Evolutionary conservation across 2,113 vertebrate genomes (phyloP).

Genomic region (Piprites chloris): DNA sequence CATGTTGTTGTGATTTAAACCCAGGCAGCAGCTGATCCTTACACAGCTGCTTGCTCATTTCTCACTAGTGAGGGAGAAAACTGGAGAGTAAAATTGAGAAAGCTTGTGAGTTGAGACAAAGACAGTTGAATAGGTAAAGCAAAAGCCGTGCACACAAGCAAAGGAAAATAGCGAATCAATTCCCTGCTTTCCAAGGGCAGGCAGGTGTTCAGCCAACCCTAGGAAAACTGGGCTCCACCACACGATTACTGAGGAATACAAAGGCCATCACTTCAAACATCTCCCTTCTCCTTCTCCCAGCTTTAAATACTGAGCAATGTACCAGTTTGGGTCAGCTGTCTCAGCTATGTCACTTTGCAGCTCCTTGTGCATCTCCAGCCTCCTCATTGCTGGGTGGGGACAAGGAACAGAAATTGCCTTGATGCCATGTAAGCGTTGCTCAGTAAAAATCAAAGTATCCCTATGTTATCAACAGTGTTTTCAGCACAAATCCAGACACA

Average conservation of each 20-base stretch:
- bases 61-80: not conserved
- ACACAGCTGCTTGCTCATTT: fast-evolving
- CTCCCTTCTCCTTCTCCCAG: not conserved
- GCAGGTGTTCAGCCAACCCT: not conserved
- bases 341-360: not conserved
- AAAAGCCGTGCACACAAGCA: fast-evolving
- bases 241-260: fast-evolving
- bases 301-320: not conserved
- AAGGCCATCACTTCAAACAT: fast-evolving
- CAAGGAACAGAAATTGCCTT: not conserved
- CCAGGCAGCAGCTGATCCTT: not conserved
- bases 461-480: not conserved
- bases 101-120: not conserved
- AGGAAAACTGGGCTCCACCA: not conserved
- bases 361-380: not conserved
- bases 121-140: not conserved
- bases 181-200: fast-evolving
- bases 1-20: not conserved
- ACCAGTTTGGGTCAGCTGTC: not conserved
- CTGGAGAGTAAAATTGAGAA: not conserved
- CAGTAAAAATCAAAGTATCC: not conserved
- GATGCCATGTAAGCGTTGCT: not conserved
- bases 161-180: not conserved
- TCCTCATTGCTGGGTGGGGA: not conserved
- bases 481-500: not conserved